Evolutionary conservation across 2,797 vertebrate species (phyloP).

Genomic region (Cyclopterus lumpus): DNA sequence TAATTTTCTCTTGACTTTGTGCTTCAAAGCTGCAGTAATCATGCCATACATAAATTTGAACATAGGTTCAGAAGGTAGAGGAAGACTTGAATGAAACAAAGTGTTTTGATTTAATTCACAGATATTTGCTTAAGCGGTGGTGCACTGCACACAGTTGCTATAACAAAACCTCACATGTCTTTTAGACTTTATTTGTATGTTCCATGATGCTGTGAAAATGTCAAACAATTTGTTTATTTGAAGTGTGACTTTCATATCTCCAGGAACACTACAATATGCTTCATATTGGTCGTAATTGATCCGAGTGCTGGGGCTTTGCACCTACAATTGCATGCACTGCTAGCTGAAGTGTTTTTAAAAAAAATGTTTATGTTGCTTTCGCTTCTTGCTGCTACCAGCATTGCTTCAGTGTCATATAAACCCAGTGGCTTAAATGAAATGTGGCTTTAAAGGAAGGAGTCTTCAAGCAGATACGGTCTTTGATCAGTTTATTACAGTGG

Average conservation of each 20-base stretch:
- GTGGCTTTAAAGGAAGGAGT: conserved; percentile 17
- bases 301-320: conserved; percentile 2
- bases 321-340: conserved; percentile 8
- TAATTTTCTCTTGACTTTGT: conserved; percentile 21
- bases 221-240: conserved; percentile 6
- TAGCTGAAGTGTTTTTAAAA: conserved; percentile 32
- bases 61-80: background rate
- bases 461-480: conserved; percentile 14
- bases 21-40: conserved; percentile 12
- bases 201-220: conserved; percentile 16
- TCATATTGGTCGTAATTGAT: conserved; percentile 15
- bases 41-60: conserved; percentile 15
- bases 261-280: conserved; percentile 5
- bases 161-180: background rate
- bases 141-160: conserved; percentile 4
- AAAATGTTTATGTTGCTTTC: conserved; percentile 24
- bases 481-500: conserved; percentile 4
- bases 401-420: conserved; percentile 29
- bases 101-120: conserved; percentile 1
- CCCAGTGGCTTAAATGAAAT: conserved; percentile 3
- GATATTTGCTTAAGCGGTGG: conserved; percentile 24
- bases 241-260: conserved; percentile 16
- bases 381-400: conserved; percentile 48
- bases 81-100: conserved; percentile 25
- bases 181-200: conserved; percentile 1